These are phyloP conservation scores for Agrotis exclamationis DNA, from an alignment of 2,888 invertebrate genomes.

Conservation along the genomic window DNA sequence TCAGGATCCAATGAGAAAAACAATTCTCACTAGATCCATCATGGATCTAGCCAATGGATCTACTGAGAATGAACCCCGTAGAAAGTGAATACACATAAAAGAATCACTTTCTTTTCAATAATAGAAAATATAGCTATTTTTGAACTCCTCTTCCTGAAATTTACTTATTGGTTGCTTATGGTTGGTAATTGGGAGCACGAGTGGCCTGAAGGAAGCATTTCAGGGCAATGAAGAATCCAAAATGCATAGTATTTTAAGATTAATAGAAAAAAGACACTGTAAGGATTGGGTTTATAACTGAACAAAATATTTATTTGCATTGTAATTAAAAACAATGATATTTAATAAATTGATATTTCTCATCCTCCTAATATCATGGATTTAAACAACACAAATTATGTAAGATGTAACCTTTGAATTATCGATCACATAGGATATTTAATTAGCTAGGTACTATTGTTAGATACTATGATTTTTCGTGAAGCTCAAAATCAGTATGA, in stretches of 20 bases:
- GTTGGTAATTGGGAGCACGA: too few species aligned
- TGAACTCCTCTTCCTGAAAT: too few species aligned
- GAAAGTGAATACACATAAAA: neutral
- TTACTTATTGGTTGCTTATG: too few species aligned
- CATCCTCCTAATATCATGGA: neutral
- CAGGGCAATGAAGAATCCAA: neutral
- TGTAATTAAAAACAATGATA: neutral
- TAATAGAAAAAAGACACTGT: neutral
- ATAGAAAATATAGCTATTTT: neutral
- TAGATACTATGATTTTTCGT: constrained; percentile 1
- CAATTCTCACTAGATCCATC: too few species aligned
- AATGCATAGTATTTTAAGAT: neutral
- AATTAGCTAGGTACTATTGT: neutral
- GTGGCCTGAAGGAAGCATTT: too few species aligned
- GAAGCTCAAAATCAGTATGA: neutral
- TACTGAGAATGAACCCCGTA: too few species aligned
- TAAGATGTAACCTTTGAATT: constrained; percentile 3
- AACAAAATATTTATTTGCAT: neutral
- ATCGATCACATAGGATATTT: constrained; percentile 19
- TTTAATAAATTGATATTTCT: neutral
- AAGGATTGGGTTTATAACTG: neutral
- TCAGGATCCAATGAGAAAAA: too few species aligned
- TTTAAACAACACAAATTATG: neutral
- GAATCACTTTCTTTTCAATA: too few species aligned
- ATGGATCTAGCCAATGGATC: too few species aligned